Evolutionary conservation across 2,888 invertebrate species (phyloP).

Genomic region (Epistrophe grossulariae): DNA sequence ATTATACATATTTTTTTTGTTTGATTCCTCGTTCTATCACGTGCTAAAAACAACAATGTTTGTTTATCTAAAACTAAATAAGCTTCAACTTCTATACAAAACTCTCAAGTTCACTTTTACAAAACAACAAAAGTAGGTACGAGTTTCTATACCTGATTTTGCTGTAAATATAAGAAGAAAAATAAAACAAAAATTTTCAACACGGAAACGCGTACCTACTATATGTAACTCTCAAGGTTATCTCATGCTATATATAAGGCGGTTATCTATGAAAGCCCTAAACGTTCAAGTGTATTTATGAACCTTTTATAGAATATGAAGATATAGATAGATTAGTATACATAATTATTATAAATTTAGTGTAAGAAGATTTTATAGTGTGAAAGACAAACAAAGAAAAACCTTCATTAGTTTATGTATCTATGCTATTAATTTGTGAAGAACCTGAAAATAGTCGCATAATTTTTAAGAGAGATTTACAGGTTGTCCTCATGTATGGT

Average conservation of each 20-base stretch:
- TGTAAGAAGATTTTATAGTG: background rate
- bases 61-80: conserved; percentile 47
- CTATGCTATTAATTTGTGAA: background rate
- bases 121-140: conserved; percentile 5
- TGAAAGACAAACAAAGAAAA: background rate
- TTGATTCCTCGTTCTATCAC: conserved; percentile 59
- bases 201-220: conserved; percentile 47
- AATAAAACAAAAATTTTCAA: conserved; percentile 26
- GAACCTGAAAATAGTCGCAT: background rate
- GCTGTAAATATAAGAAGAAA: conserved; percentile 1
- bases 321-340: conserved; percentile 6
- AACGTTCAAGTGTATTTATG: conserved; percentile 25
- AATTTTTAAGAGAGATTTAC: background rate
- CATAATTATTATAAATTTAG: conserved; percentile 8
- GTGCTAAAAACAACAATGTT: conserved; percentile 45
- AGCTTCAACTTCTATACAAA: conserved; percentile 8
- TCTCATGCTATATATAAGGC: conserved; percentile 5
- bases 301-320: conserved; percentile 5
- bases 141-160: conserved; percentile 32
- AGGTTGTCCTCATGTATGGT: background rate
- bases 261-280: conserved; percentile 36
- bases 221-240: conserved; percentile 50
- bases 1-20: background rate
- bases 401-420: conserved; percentile 1
- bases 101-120: conserved; percentile 13